These are phyloP conservation scores for Lordiphosa stackelbergi DNA, from an alignment of 1,140 invertebrate species.

Conservation along the genomic window DNA sequence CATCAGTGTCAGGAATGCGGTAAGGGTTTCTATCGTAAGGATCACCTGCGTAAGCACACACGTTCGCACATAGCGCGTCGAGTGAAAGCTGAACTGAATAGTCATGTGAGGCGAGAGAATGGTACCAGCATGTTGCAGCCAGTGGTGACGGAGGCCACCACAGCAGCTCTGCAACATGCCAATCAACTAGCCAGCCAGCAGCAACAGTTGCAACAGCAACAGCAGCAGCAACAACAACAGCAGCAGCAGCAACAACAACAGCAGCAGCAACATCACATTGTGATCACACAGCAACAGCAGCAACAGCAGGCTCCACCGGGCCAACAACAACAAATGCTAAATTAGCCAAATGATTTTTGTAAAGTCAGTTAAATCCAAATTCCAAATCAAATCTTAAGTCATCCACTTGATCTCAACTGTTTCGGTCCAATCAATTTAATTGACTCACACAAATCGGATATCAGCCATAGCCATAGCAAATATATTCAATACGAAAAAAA, in stretches of 20 bases:
- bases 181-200: conserved; percentile 57
- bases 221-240: conserved; percentile 51
- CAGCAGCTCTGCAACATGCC: conserved; percentile 56
- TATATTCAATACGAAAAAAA: no score
- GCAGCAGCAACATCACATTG: conserved; percentile 62
- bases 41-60: conserved; percentile 88
- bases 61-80: conserved; percentile 88
- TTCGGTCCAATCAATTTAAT: conserved; percentile 67
- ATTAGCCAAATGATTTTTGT: conserved; percentile 77
- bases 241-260: conserved; percentile 59
- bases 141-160: conserved; percentile 63
- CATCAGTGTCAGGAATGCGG: conserved; percentile 91
- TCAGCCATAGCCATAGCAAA: conserved; percentile 27
- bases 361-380: conserved; percentile 75
- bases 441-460: conserved; percentile 71
- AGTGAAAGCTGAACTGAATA: conserved; percentile 89
- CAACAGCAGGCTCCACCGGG: conserved; percentile 31
- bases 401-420: conserved; percentile 12
- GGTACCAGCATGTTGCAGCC: conserved; percentile 73
- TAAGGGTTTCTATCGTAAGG: conserved; percentile 87
- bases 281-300: conserved; percentile 57
- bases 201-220: conserved; percentile 52
- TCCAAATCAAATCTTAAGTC: conserved; percentile 31
- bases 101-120: conserved; percentile 69
- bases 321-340: conserved; percentile 69